These are phyloP conservation scores for Scaeva pyrastri DNA, from an alignment of 2,888 invertebrate species.

Conservation along the genomic window DNA sequence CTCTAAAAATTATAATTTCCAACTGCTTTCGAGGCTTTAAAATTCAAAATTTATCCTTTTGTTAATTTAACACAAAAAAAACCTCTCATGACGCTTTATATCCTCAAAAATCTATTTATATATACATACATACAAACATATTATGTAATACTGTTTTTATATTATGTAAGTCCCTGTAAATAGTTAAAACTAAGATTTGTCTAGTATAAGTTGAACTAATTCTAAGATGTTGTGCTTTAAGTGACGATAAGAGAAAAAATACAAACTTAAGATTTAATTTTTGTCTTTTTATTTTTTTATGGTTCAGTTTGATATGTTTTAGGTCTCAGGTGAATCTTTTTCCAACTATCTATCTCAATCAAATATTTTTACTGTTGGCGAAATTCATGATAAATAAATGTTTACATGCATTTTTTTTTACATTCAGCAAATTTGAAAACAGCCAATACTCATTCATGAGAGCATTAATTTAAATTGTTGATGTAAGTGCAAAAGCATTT, in stretches of 20 bases:
- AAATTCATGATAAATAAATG: too few relatives aligned
- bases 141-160: slow-evolving; percentile 7
- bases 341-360: too few relatives aligned
- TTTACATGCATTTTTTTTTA: too few relatives aligned
- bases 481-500: too few relatives aligned
- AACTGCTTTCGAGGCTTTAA: neutral
- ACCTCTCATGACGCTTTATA: slow-evolving; percentile 26
- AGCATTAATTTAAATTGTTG: too few relatives aligned
- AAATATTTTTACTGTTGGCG: too few relatives aligned
- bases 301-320: neutral
- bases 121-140: neutral
- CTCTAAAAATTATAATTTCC: slow-evolving; percentile 84
- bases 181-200: slow-evolving; percentile 40
- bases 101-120: neutral
- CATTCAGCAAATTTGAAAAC: too few relatives aligned
- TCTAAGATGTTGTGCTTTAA: slow-evolving; percentile 63
- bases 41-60: neutral
- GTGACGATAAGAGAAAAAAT: slow-evolving; percentile 22
- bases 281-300: neutral
- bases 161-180: slow-evolving; percentile 62
- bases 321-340: too few relatives aligned
- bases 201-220: slow-evolving; percentile 12
- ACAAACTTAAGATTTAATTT: slow-evolving; percentile 4
- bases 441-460: too few relatives aligned
- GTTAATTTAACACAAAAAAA: neutral